A percentile compares a stretch with the other conserved stretches of the same genome.
These are phyloP conservation scores for Synchiropus splendidus DNA, from an alignment of 2,113 vertebrate species.

Conservation along the genomic window DNA sequence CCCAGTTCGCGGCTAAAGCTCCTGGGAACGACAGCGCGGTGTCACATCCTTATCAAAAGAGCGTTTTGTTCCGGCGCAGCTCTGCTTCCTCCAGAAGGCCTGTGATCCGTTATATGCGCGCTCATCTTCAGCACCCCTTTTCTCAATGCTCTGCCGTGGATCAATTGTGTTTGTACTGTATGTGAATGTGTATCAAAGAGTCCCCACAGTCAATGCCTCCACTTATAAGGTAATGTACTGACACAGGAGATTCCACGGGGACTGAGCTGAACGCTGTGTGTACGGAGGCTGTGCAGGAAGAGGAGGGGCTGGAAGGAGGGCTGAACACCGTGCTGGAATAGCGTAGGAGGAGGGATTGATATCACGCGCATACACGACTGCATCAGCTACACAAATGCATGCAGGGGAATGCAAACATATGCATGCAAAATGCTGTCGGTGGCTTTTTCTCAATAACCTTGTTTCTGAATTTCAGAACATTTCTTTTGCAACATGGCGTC, in stretches of 20 bases:
- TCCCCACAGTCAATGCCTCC: conserved; percentile 54
- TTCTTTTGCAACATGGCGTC: not conserved
- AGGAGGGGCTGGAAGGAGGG: conserved; percentile 22
- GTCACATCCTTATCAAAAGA: conserved; percentile 65
- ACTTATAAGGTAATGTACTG: conserved; percentile 64
- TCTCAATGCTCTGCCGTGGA: conserved; percentile 34
- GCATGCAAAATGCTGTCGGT: conserved; percentile 8
- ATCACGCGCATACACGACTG: conserved; percentile 38
- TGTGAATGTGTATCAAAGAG: conserved; percentile 64
- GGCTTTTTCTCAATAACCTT: conserved; percentile 20
- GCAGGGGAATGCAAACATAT: conserved; percentile 25
- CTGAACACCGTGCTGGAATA: conserved; percentile 37
- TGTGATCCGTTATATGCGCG: conserved; percentile 47
- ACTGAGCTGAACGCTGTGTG: conserved; percentile 34
- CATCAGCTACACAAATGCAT: conserved; percentile 31
- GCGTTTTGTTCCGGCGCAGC: conserved; percentile 44
- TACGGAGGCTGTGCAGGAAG: conserved; percentile 36
- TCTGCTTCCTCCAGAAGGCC: conserved; percentile 36
- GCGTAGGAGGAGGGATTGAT: conserved; percentile 44
- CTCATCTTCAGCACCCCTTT: conserved; percentile 6
- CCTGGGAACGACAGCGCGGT: conserved; percentile 47
- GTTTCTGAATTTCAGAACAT: not conserved
- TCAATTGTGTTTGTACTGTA: conserved; percentile 65
- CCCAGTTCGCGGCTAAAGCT: conserved; percentile 45
- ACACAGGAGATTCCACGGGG: conserved; percentile 50